phyloP scores from a whole-genome alignment of 1,140 invertebrate genomes.

The Homarus americanus region DNA sequence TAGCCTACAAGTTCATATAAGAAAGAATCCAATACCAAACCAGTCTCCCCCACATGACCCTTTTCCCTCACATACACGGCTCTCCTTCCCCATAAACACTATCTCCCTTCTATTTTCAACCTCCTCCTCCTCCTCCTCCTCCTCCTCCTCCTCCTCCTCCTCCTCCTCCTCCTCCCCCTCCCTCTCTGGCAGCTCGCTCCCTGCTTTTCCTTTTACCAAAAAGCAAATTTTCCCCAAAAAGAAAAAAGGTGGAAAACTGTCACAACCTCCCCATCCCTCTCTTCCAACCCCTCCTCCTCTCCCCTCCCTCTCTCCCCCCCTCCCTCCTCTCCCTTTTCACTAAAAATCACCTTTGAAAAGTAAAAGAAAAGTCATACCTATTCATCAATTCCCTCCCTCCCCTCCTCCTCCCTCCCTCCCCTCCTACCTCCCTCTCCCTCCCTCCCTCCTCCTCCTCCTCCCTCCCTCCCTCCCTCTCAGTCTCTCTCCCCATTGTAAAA shows the following conservation, averaged over 20 bases:
- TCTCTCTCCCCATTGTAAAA: too few relatives aligned
- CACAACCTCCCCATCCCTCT: not conserved
- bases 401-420: not conserved
- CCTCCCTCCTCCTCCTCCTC: not conserved
- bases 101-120: not conserved
- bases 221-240: not conserved
- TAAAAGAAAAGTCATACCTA: not conserved
- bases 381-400: not conserved
- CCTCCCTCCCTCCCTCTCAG: conserved; percentile 9
- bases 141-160: not conserved
- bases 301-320: too few relatives aligned
- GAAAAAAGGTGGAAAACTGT: too few relatives aligned
- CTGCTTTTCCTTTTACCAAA: too few relatives aligned
- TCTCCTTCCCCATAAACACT: not conserved
- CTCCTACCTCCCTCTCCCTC: not conserved
- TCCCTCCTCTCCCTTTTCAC: not conserved
- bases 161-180: too few relatives aligned
- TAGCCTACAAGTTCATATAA: too few relatives aligned
- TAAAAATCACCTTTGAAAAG: not conserved
- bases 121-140: not conserved
- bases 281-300: not conserved
- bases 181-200: too few relatives aligned
- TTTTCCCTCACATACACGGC: too few relatives aligned
- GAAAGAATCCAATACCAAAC: too few relatives aligned
- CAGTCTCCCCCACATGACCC: too few relatives aligned